Percentiles rank a stretch among this genome's conserved stretches.
Conservation (phyloP, 2,888 invertebrate species). For the Globia sparganii region DNA sequence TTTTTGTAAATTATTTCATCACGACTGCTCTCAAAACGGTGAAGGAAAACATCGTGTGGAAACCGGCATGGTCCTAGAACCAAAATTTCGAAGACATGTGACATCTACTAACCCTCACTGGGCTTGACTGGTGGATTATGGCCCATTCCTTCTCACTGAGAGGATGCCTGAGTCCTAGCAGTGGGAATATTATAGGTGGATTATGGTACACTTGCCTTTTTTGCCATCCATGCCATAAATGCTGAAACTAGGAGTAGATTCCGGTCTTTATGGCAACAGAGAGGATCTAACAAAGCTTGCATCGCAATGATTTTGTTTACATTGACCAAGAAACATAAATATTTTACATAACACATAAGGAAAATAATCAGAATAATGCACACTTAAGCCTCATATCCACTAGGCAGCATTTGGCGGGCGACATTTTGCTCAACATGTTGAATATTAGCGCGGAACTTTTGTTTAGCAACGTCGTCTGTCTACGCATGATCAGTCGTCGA, state of each 20-base stretch:
- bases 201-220: neutral
- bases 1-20: too few relatives aligned
- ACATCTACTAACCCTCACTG: neutral
- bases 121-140: neutral
- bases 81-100: too few relatives aligned
- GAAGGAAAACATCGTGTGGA: too few relatives aligned
- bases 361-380: constrained; percentile 53
- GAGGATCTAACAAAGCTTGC: neutral
- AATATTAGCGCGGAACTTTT: too few relatives aligned
- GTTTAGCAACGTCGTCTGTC: too few relatives aligned
- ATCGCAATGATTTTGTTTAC: neutral
- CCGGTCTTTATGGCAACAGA: neutral
- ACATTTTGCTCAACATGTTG: too few relatives aligned
- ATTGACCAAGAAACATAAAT: neutral
- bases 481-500: too few relatives aligned
- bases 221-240: neutral
- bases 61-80: too few relatives aligned
- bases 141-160: neutral
- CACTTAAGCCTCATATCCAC: too few relatives aligned
- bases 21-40: too few relatives aligned
- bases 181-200: neutral
- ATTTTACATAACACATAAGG: constrained; percentile 18
- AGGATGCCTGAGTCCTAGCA: neutral
- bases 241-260: neutral
- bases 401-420: too few relatives aligned